phyloP scores from a whole-genome alignment of 2,797 vertebrate species.

The Pseudomugil gertrudae region DNA sequence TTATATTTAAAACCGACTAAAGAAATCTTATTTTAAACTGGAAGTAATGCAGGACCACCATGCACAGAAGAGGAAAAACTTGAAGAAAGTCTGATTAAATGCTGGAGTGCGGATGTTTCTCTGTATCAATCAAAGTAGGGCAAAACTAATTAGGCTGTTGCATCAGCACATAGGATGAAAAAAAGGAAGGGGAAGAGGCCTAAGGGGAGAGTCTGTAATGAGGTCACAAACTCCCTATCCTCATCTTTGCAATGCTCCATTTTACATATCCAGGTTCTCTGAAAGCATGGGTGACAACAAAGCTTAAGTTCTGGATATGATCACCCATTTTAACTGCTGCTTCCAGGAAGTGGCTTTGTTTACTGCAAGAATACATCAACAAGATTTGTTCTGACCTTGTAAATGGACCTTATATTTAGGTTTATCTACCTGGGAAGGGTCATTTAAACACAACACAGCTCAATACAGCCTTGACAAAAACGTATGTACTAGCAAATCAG shows the following conservation, averaged over 20 bases:
- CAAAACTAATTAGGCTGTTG: constrained; percentile 84
- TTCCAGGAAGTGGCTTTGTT: constrained; percentile 15
- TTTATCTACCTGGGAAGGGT: not conserved
- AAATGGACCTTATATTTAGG: not conserved
- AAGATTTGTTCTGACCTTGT: constrained; percentile 9
- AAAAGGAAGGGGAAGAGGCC: constrained; percentile 72
- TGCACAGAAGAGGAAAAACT: constrained; percentile 14
- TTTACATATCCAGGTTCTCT: constrained; percentile 62
- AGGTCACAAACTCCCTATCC: constrained; percentile 76
- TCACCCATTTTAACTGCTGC: constrained; percentile 1
- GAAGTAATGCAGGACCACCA: not conserved
- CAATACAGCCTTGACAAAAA: not conserved
- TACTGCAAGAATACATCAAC: not conserved
- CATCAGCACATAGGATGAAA: constrained; percentile 67
- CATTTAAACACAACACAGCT: not conserved
- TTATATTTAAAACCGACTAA: not conserved
- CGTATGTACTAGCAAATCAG: not conserved
- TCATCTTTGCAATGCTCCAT: constrained; percentile 66
- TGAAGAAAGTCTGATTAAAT: constrained; percentile 44
- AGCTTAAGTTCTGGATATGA: constrained; percentile 24
- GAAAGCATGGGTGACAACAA: constrained; percentile 6
- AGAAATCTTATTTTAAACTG: not conserved
- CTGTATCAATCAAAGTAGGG: constrained; percentile 78
- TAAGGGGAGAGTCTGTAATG: constrained; percentile 74
- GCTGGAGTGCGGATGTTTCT: constrained; percentile 50